phyloP scores from a whole-genome alignment of 2,113 vertebrate species.

The Nerophis lumbriciformis region DNA sequence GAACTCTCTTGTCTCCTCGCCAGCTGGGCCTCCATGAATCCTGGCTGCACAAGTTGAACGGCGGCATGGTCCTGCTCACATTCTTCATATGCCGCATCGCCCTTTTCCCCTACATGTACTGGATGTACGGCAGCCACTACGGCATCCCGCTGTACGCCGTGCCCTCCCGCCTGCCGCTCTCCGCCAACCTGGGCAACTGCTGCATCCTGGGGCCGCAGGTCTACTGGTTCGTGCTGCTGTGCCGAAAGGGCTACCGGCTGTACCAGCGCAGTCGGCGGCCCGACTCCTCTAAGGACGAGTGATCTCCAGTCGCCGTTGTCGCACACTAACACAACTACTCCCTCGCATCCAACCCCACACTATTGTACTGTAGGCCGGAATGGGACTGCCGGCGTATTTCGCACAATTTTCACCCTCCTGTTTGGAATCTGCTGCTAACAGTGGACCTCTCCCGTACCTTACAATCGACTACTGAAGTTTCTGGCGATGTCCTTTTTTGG shows the following conservation, averaged over 20 bases:
- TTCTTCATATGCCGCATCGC: constrained; percentile 92
- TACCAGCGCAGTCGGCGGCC: constrained; percentile 67
- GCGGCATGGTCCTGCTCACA: constrained; percentile 81
- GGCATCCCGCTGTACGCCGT: constrained; percentile 78
- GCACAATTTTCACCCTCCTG: constrained; percentile 43
- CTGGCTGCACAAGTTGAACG: constrained; percentile 88
- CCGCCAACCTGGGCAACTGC: constrained; percentile 82
- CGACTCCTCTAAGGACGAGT: constrained; percentile 53
- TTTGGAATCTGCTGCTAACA: constrained; percentile 38
- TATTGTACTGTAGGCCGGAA: constrained; percentile 53
- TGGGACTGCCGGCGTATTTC: constrained; percentile 49
- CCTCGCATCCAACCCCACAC: constrained; percentile 30
- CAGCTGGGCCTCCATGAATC: constrained; percentile 88
- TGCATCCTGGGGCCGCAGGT: constrained; percentile 90
- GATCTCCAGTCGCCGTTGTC: constrained; percentile 37
- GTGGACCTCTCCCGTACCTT: constrained; percentile 25
- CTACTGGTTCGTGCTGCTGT: constrained; percentile 95
- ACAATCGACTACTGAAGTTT: constrained; percentile 6
- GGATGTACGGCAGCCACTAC: constrained; percentile 78
- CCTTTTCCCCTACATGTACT: constrained; percentile 97
- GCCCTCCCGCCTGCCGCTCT: constrained; percentile 83
- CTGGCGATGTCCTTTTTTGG: neutral
- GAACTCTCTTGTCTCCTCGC: constrained; percentile 9
- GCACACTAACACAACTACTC: constrained; percentile 43
- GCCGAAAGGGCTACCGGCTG: constrained; percentile 82